These are phyloP conservation scores for Hypselothyrea guttata DNA, from an alignment of 2,888 invertebrate genomes.

Conservation along the genomic window DNA sequence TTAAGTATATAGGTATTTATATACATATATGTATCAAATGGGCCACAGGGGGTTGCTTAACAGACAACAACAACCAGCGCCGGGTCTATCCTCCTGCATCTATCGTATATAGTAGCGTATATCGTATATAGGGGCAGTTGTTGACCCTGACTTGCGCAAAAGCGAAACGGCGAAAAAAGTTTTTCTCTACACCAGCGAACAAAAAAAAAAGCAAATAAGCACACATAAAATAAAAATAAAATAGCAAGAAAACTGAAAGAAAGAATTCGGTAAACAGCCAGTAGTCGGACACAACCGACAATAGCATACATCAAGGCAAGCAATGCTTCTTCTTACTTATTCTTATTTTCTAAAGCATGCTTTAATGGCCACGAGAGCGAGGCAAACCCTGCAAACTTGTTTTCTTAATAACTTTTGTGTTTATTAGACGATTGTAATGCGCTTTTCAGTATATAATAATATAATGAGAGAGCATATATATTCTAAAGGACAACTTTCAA, in stretches of 20 bases:
- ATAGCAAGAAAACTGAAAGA: constrained; percentile 20
- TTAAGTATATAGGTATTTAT: constrained; percentile 21
- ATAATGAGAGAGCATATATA: constrained; percentile 3
- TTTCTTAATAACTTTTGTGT: too few relatives aligned
- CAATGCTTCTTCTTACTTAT: too few relatives aligned
- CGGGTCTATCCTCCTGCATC: constrained; percentile 52
- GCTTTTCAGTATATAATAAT: too few relatives aligned
- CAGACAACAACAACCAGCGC: constrained; percentile 39
- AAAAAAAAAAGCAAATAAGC: constrained; percentile 11
- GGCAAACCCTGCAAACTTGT: too few relatives aligned
- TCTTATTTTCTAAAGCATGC: too few relatives aligned
- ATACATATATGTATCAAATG: constrained; percentile 42
- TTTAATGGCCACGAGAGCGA: too few relatives aligned
- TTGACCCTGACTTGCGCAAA: constrained; percentile 81
- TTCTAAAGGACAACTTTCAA: too few relatives aligned
- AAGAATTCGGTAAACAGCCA: too few relatives aligned
- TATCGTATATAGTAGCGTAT: constrained; percentile 10
- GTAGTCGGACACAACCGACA: too few relatives aligned
- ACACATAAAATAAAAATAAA: constrained; percentile 20
- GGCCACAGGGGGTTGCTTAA: constrained; percentile 66
- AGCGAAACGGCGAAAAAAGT: constrained; percentile 44
- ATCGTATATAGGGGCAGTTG: constrained; percentile 54
- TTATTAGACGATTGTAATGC: too few relatives aligned
- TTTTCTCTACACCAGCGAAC: constrained; percentile 54
- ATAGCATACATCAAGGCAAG: too few relatives aligned